Base-by-base conservation (phyloP, 2,797 vertebrate species). In the Peromyscus attwateri region DNA sequence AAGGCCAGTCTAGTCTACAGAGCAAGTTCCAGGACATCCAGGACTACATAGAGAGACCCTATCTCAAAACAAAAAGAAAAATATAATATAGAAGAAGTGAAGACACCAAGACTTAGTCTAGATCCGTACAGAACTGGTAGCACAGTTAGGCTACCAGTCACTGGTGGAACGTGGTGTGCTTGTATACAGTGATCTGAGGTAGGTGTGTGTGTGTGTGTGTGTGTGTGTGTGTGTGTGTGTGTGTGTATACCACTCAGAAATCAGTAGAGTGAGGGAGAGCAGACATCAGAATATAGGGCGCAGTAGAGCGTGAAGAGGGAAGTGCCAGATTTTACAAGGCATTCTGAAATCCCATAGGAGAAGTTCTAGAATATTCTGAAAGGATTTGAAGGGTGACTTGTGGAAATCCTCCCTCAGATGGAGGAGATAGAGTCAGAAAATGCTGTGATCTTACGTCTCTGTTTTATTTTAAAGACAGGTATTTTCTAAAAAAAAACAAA, bases 401-500 rank as follows among this genome's bases (percentile, higher is more conserved):
- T 70, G 34, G 66, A 93, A 90, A 3, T 6, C 0, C 3, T 16
- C 49, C 81, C 37, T 34, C 0, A 25, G 1, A n/a, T 62, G 2
- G 23, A 87, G 52, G 85, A 31, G 2, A 3, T 60, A 75, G 3
- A 88, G n/a, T 23, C 70, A 88, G n/a, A 79, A 92, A 46, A 84
- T 21, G 49, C 64, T 62, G 6, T 64, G 64, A 87, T 79, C 68
- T 90, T 89, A 62, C 57, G 13, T 23, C 25, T 66, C 1, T 79
- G 40, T 73, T 95, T 80, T 43, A 25, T 62, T 49, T 49, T 92
- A 43, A 89, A 93, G 43, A 19, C 29, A 87, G 16, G 46, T 6
- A 77, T 92, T 83, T 93, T 70, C n/a, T 34, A 75, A 91, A 71
- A 29, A 79, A 93, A 95, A 49, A 49, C 11, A 49, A 49, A 11